A percentile compares a stretch with the other conserved stretches of the same genome.
These are phyloP conservation scores for Carcinoscorpius rotundicauda DNA, from an alignment of 1,140 invertebrate species.

Conservation along the genomic window DNA sequence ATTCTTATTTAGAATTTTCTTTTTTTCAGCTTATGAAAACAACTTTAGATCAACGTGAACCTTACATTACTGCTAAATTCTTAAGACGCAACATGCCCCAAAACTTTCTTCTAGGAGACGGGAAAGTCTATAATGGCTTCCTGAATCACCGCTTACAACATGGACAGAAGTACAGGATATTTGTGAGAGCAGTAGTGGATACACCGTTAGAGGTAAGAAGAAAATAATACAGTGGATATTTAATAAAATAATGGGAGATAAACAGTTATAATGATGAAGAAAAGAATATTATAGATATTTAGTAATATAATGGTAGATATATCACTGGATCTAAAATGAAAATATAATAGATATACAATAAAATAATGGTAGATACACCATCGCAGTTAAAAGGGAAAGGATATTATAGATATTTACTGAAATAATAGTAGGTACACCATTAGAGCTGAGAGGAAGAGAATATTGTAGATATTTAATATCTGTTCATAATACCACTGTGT, in stretches of 20 bases:
- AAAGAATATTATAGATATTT: too few species aligned
- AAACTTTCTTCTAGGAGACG: constrained; percentile 77
- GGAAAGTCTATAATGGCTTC: constrained; percentile 77
- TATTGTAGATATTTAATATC: too few species aligned
- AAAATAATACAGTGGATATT: background rate
- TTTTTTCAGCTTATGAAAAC: constrained; percentile 14
- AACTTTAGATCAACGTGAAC: constrained; percentile 41
- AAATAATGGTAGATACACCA: too few species aligned
- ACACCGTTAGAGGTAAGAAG: constrained; percentile 67
- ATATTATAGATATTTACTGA: too few species aligned
- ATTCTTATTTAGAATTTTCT: background rate
- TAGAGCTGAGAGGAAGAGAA: constrained; percentile 12
- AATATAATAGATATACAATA: too few species aligned
- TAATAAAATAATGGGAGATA: too few species aligned
- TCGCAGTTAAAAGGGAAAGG: too few species aligned
- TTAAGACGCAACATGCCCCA: constrained; percentile 82
- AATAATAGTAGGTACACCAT: too few species aligned
- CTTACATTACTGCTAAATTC: constrained; percentile 90
- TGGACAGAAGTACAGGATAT: constrained; percentile 73
- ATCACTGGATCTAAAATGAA: too few species aligned
- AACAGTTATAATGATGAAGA: too few species aligned
- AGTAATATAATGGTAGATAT: too few species aligned
- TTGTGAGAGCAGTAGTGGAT: constrained; percentile 88
- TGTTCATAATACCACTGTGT: too few species aligned
- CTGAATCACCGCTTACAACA: constrained; percentile 71